Percentiles rank a stretch among this genome's conserved stretches.
phyloP scores from a whole-genome alignment of 2,888 invertebrate genomes.

The Athetis lepigone region DNA sequence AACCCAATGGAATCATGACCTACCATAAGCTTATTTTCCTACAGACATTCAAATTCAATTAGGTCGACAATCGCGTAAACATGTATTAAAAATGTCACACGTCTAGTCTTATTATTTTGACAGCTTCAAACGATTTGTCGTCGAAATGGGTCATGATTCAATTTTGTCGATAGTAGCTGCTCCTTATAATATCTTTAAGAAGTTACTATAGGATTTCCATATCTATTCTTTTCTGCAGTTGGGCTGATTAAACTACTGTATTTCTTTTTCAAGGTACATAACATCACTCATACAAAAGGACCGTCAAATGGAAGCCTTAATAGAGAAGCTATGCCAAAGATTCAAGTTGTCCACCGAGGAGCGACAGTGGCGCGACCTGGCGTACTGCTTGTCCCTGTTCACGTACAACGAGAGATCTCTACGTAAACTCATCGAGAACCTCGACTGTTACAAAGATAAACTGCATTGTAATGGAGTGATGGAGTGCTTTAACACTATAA shows the following conservation, averaged over 20 bases:
- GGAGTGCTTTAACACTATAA: constrained; percentile 92
- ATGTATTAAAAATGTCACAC: too few species aligned
- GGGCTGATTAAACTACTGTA: background rate
- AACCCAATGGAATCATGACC: too few species aligned
- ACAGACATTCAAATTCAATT: too few species aligned
- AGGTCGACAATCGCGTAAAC: too few species aligned
- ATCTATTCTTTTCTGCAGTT: background rate
- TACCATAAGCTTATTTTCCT: too few species aligned
- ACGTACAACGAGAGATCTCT: constrained; percentile 94
- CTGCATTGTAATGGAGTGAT: constrained; percentile 93
- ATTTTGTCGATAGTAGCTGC: too few species aligned
- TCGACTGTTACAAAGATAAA: constrained; percentile 94
- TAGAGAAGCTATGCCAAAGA: constrained; percentile 97
- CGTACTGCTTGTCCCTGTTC: constrained; percentile 96
- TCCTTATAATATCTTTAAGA: too few species aligned
- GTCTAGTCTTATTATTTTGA: too few species aligned
- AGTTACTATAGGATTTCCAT: background rate
- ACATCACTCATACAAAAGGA: constrained; percentile 96
- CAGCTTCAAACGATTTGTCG: too few species aligned
- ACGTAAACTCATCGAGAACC: constrained; percentile 94
- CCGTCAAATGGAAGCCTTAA: constrained; percentile 96
- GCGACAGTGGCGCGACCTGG: constrained; percentile 96
- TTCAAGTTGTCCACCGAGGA: constrained; percentile 94
- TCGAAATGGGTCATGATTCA: too few species aligned
- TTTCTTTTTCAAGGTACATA: constrained; percentile 91